A percentile compares a stretch with the other conserved stretches of the same genome.
Conservation (phyloP, 2,797 vertebrate genomes). For the Orestias chungarensis region DNA sequence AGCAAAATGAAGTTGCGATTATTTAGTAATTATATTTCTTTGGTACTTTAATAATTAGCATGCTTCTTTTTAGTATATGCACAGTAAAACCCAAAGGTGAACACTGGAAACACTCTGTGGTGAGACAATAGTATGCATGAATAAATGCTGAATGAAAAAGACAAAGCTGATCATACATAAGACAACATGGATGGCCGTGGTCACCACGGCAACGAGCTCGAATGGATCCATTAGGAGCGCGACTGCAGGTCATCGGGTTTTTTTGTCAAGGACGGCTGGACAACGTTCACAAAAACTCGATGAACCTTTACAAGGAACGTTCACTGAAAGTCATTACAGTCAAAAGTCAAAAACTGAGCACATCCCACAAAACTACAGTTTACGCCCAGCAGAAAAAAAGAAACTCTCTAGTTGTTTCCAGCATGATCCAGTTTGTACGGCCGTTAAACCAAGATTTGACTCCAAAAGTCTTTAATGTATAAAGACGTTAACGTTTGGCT, state of each 20-base stretch:
- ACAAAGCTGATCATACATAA: slow-evolving; percentile 14
- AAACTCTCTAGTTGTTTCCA: not conserved
- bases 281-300: slow-evolving; percentile 8
- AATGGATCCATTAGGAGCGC: slow-evolving; percentile 54
- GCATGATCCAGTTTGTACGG: too few species aligned
- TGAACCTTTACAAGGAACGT: not conserved
- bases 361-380: too few species aligned
- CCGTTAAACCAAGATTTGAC: too few species aligned
- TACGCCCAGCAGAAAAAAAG: not conserved
- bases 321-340: not conserved
- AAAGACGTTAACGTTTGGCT: too few species aligned
- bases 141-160: slow-evolving; percentile 3
- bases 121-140: slow-evolving; percentile 3
- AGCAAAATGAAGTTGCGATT: too few species aligned
- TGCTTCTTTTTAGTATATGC: not conserved
- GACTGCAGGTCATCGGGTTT: slow-evolving; percentile 16
- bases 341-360: not conserved
- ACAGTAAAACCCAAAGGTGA: not conserved
- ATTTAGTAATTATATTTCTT: too few species aligned
- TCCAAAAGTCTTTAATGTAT: too few species aligned
- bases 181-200: slow-evolving; percentile 10
- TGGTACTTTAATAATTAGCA: not conserved
- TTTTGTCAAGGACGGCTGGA: slow-evolving; percentile 20
- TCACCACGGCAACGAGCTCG: slow-evolving; percentile 46
- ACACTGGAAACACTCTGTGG: not conserved